Evolutionary conservation across 1,140 invertebrate species (phyloP), one percentile per base, ranked within the genome.

Genomic region (Ruditapes philippinarum): DNA sequence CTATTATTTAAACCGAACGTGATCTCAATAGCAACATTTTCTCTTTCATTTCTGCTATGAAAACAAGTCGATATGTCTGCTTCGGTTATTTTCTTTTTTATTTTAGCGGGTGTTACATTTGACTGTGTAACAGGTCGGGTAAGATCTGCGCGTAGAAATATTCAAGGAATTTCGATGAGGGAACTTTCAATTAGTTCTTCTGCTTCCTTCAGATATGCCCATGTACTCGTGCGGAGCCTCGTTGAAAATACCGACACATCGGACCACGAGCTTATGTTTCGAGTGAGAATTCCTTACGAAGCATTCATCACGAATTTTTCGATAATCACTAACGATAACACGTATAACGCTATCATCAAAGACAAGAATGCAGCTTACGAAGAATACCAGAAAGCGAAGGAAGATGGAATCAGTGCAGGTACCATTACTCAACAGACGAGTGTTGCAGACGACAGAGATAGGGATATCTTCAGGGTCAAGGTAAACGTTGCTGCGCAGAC

Each of bases 281-380:
- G 36, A 14, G 54, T 81, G 11, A 49, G 36, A n/a, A n/a, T 81
- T 0, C 79, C 79, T 5, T 36, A 81, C 11, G 42, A 49, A 19
- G 79, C 79, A 0, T 81, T 33, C n/a, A 81, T 81, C 2, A 60
- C 51, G 17, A 81, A 33, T 65, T 81, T 81, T 42, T 3, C 25
- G 0, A 60, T 81, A 12, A 62, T 40, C 11, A 62, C 51, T 28
- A 17, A n/a, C 42, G 42, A 81, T 40, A 81, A 28, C n/a, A 57
- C 57, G n/a, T 19, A 25, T 14, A 25, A 17, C 36, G 79, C 51
- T n/a, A 4, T n/a, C 11, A 60, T 81, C 7, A 65, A 60, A 54
- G 79, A 60, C 19, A 81, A 62, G 17, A 42, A 38, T 40, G 22
- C 36, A 19, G 79, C 79, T 17, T 22, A 60, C 17, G n/a, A 65